Percentiles rank a stretch among this genome's conserved stretches.
Conservation (phyloP, 2,888 invertebrate species). For the Spatulosminthurus flaviceps region DNA sequence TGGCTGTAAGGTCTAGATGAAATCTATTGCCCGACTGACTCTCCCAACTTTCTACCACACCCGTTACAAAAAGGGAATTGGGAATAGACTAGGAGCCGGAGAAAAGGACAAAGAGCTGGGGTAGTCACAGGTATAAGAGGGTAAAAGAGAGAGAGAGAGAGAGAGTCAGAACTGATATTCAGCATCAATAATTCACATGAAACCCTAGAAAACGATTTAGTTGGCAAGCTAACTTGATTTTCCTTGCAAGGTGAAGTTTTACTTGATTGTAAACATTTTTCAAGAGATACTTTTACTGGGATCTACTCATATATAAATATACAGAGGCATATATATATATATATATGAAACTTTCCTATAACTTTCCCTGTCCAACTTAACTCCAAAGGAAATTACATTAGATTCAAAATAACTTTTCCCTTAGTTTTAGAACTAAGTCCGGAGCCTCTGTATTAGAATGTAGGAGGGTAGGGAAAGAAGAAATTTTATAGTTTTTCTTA, state of each 20-base stretch:
- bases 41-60: not conserved
- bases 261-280: not conserved
- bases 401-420: constrained; percentile 24
- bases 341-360: not conserved
- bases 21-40: not conserved
- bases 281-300: not conserved
- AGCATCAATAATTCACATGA: constrained; percentile 12
- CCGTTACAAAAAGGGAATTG: too few species aligned
- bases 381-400: not conserved
- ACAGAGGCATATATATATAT: too few species aligned
- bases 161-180: too few species aligned
- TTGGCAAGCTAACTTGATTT: constrained; percentile 18
- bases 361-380: constrained; percentile 3
- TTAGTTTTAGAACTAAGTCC: too few species aligned
- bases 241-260: not conserved
- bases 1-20: too few species aligned
- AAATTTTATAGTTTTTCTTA: too few species aligned
- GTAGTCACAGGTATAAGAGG: not conserved
- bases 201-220: constrained; percentile 4
- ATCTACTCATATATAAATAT: not conserved
- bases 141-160: too few species aligned
- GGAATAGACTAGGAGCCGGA: not conserved
- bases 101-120: not conserved
- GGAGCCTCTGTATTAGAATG: too few species aligned
- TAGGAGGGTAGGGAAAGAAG: too few species aligned